Evolutionary conservation across 2,797 vertebrate genomes (phyloP), one percentile per base, ranked within the genome.

Genomic region (Helarctos malayanus): DNA sequence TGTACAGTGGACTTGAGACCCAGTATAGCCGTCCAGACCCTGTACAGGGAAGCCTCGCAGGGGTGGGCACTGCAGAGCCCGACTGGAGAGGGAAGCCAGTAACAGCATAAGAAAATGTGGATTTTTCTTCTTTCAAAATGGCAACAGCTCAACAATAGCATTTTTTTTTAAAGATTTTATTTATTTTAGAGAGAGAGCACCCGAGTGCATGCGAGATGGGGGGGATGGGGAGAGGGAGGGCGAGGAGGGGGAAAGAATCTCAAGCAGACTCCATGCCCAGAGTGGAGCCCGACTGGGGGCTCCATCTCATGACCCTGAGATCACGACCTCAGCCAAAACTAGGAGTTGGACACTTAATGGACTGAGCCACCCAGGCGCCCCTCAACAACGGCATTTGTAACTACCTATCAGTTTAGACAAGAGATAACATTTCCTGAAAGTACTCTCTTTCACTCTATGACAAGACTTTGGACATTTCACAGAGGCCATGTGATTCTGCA

Each of bases 1-100:
- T 32, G 45, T 25, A 0, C 7, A 10, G 76, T 35, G 15, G n/a
- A 56, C 61, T 0, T 8, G 47, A 21, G 52, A 68, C 71, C 32
- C 2, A 11, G 16, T 0, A 25, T 4, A 4, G 68, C 52, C 0
- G 0, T 32, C 68, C 25, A 1, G 23, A 78, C 41, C 23, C 86
- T 18, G 25, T 1, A 52, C 5, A 4, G 10, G 35, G 57, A 6
- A 14, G 18, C 52, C 1, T 7, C 0, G 0, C 15, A 7, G 47
- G 21, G 5, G 68, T 2, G 7, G 82, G 13, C 9, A 4, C 7
- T 1, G 32, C 1, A 9, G 10, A 16, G 1, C 73, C 8, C 38
- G 7, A 4, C 89, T 0, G n/a, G 29, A 14, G 14, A 13, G 8
- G n/a, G 23, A 1, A 18, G 41, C 14, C 32, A 29, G 18, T 14